Conservation (phyloP, 2,888 invertebrate genomes). For the Lochmaea crataegi region DNA sequence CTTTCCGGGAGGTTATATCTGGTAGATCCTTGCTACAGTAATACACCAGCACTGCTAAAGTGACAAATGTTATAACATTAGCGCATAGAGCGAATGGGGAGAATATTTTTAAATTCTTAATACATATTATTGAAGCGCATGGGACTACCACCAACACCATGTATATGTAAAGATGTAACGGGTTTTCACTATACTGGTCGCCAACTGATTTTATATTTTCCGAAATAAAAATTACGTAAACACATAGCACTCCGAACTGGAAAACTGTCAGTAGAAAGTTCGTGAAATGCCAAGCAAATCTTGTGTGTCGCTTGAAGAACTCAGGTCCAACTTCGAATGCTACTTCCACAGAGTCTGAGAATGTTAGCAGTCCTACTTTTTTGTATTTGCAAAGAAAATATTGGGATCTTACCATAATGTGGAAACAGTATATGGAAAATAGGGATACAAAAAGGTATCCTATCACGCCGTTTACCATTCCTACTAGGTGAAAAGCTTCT, state of each 20-base stretch:
- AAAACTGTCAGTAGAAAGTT: background rate
- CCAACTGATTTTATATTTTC: background rate
- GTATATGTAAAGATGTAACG: too few relatives aligned
- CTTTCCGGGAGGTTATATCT: too few relatives aligned
- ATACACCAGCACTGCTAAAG: too few relatives aligned
- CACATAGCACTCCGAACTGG: background rate
- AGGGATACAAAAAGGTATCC: background rate
- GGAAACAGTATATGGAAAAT: constrained; percentile 1
- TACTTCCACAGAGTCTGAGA: too few relatives aligned
- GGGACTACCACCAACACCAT: too few relatives aligned
- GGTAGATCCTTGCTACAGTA: too few relatives aligned
- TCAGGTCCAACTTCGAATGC: too few relatives aligned
- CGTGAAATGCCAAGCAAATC: background rate
- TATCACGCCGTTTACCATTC: background rate
- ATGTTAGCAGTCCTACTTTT: background rate
- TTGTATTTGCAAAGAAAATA: constrained; percentile 4
- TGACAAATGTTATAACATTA: too few relatives aligned
- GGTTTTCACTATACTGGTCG: background rate
- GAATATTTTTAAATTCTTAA: too few relatives aligned
- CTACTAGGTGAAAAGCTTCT: background rate
- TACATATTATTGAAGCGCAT: too few relatives aligned
- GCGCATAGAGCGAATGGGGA: too few relatives aligned
- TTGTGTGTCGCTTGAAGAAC: too few relatives aligned
- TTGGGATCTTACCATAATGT: background rate
- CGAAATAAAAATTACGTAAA: background rate